Evolutionary conservation across 2,888 invertebrate genomes (phyloP), one percentile per base, ranked within the genome.

Genomic region (Drosophila subquinaria): DNA sequence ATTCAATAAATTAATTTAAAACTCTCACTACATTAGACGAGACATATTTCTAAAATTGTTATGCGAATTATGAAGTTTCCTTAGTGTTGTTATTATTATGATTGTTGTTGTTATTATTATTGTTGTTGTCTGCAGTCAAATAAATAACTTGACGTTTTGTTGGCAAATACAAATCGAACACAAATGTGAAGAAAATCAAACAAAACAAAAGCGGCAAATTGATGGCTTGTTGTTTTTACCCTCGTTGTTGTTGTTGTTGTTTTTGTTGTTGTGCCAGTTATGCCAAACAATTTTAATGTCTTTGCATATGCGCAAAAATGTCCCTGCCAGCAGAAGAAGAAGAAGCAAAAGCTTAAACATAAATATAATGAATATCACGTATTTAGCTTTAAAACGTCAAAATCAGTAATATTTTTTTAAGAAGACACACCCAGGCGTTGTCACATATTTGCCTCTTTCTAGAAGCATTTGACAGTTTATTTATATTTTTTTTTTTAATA

Each of bases 61-160:
- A 79, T 74, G 82, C 79, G 67, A 64, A 48, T 80, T 81, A 81
- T 81, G 64, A 73, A 69, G 61, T 61, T 71, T 40, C 27, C 56
- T 45, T 45, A 35, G 35, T 56, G 45, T 68, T 64, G 35, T 53
- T 50, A 47, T 38, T 51, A 30, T 57, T 55, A 43, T 57, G 50
- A 27, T 53, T 50, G 42, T 48, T 47, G 27, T 57, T 48, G 40
- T 61, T 20, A 10, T 45, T 47, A 40, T 50, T 50, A 36, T 62
- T 56, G 47, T 57, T 64, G 61, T 78, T 71, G 69, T 77, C 62
- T 51, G 50, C 73, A 68, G 69, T 80, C 71, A 82, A 72, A 79
- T 73, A 76, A 88, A 87, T 89, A 90, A 69, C 89, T 87, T 69
- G 52, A 61, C 79, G 79, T 83, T 75, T 83, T 78, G 69, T 87